phyloP scores from a whole-genome alignment of 30 jellyfish, hydroid and myxozoan species.

The Hydra vulgaris region DNA sequence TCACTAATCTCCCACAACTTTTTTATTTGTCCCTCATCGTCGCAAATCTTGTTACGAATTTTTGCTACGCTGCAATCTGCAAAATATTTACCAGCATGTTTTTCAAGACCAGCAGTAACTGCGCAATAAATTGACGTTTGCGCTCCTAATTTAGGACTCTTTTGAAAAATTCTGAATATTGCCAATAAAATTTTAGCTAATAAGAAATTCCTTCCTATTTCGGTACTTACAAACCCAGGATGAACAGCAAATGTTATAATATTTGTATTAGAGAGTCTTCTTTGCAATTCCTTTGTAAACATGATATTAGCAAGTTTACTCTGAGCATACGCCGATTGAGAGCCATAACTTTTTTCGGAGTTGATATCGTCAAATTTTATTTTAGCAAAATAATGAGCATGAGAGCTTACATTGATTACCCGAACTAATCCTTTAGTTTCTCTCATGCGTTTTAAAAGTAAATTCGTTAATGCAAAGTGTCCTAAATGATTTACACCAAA shows the following conservation, averaged over 20 bases:
- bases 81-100: conserved; percentile 54
- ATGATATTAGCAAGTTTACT: conserved; percentile 60
- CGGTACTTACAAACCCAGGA: conserved; percentile 68
- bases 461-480: conserved; percentile 72
- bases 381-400: conserved; percentile 40
- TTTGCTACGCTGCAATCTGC: conserved; percentile 43
- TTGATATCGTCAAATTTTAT: conserved; percentile 33
- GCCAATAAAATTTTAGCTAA: neutral
- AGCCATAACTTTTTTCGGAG: conserved; percentile 19
- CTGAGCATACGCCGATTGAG: conserved; percentile 33
- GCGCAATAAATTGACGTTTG: conserved; percentile 79
- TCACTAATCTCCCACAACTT: conserved; percentile 79
- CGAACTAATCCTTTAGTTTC: conserved; percentile 65
- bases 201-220: conserved; percentile 15
- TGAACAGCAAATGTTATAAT: conserved; percentile 54
- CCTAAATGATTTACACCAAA: conserved; percentile 85
- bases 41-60: conserved; percentile 25
- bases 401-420: conserved; percentile 66
- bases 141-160: conserved; percentile 51
- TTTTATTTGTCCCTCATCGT: conserved; percentile 64
- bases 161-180: neutral
- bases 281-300: conserved; percentile 53
- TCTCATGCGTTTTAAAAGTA: conserved; percentile 41
- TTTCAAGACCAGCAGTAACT: conserved; percentile 57
- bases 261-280: conserved; percentile 14